phyloP scores from a whole-genome alignment of 37 sponge, comb jelly and placozoan genomes.

The Petrosia ficiformis region DNA sequence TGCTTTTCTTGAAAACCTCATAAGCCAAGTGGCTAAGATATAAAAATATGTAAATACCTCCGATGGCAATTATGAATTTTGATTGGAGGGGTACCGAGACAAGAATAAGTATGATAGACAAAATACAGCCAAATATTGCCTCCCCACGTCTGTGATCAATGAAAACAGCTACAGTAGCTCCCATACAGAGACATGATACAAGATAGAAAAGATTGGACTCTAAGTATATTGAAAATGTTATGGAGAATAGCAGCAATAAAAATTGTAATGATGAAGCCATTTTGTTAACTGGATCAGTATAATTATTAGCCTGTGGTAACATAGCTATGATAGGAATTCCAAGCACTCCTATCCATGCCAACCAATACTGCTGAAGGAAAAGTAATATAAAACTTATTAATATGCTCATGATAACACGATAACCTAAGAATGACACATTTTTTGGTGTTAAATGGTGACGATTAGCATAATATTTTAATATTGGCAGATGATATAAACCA shows the following conservation, averaged over 20 bases:
- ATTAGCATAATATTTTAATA: conserved; percentile 6
- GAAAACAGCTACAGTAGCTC: background rate
- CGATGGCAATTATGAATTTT: conserved; percentile 33
- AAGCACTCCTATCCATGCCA: conserved; percentile 33
- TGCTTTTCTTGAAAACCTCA: conserved; percentile 23
- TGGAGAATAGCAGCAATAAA: conserved; percentile 9
- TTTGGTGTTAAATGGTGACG: background rate
- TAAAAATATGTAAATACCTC: conserved; percentile 26
- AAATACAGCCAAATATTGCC: conserved; percentile 12
- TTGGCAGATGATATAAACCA: background rate
- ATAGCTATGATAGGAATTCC: conserved; percentile 23
- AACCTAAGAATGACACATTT: background rate
- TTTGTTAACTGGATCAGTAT: too few relatives aligned
- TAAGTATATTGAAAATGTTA: conserved; percentile 27
- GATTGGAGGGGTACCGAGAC: conserved; percentile 48
- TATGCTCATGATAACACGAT: background rate
- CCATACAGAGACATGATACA: conserved; percentile 15
- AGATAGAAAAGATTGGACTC: conserved; percentile 36
- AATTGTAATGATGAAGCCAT: background rate
- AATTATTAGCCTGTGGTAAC: background rate
- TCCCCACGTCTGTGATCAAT: background rate
- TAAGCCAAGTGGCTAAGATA: conserved; percentile 52
- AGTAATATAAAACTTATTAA: conserved; percentile 9
- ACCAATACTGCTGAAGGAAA: conserved; percentile 10
- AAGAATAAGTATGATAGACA: conserved; percentile 18